Conservation (phyloP, 1,140 invertebrate genomes). For the Calephelis nemesis region DNA sequence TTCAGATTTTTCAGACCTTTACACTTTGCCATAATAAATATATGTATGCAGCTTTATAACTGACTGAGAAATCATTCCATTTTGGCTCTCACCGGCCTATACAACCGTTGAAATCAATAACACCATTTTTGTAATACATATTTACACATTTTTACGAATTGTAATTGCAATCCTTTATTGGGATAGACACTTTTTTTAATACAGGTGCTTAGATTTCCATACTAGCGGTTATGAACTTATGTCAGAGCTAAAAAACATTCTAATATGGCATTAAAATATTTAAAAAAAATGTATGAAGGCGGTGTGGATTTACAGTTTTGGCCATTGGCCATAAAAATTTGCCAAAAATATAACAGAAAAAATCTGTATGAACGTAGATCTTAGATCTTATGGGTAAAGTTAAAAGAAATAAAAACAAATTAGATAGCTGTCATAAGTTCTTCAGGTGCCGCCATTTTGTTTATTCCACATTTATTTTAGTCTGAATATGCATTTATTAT, state of each 20-base stretch:
- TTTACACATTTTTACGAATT: conserved; percentile 31
- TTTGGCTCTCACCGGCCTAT: conserved; percentile 28
- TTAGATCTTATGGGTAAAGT: too few species aligned
- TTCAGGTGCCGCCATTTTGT: conserved; percentile 10
- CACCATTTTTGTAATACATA: conserved; percentile 32
- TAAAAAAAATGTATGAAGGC: too few species aligned
- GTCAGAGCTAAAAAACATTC: neutral
- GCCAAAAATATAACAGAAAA: too few species aligned
- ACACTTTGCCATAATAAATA: conserved; percentile 8
- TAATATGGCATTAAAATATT: too few species aligned
- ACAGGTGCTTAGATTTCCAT: conserved; percentile 28
- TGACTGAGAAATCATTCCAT: conserved; percentile 38
- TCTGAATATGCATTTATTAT: conserved; percentile 40
- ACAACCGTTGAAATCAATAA: conserved; percentile 22
- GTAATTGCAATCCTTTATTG: conserved; percentile 30
- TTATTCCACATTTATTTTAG: conserved; percentile 25
- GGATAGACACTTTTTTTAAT: conserved; percentile 25
- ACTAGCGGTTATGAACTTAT: neutral
- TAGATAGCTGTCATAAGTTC: conserved; percentile 14
- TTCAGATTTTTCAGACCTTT: too few species aligned
- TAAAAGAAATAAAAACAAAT: too few species aligned
- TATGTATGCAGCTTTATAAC: conserved; percentile 12
- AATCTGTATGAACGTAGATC: too few species aligned
- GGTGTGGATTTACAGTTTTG: neutral
- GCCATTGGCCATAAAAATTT: neutral